Evolutionary conservation across 1,140 invertebrate genomes (phyloP).

Genomic region (Manduca sexta): DNA sequence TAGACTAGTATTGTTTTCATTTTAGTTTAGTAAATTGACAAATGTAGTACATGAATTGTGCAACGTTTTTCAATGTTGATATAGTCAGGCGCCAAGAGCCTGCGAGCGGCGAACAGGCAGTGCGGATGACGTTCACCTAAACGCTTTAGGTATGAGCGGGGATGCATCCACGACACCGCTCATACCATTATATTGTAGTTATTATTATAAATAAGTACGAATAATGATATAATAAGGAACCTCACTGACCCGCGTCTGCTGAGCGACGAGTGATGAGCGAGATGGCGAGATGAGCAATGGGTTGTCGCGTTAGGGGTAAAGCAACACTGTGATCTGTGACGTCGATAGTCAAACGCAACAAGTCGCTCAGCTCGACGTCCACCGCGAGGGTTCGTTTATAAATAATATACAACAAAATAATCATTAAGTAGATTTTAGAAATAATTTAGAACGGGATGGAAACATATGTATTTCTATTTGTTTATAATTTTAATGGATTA

Average conservation of each 20-base stretch:
- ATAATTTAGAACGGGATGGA: slow-evolving; percentile 45
- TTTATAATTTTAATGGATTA: slow-evolving; percentile 49
- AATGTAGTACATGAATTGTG: no score
- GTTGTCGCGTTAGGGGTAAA: no score
- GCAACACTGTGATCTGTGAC: no score
- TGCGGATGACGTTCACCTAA: slow-evolving; percentile 60
- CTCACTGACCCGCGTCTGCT: slow-evolving; percentile 10
- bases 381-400: slow-evolving; percentile 29
- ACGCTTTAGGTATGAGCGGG: slow-evolving; percentile 73
- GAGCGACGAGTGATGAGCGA: neutral
- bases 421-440: slow-evolving; percentile 60
- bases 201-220: slow-evolving; percentile 62
- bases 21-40: no score
- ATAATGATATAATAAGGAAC: slow-evolving; percentile 45
- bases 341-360: neutral
- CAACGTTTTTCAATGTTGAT: neutral
- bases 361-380: slow-evolving; percentile 14
- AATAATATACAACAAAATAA: slow-evolving; percentile 61
- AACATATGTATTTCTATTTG: slow-evolving; percentile 39
- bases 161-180: slow-evolving; percentile 69
- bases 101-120: slow-evolving; percentile 37
- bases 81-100: neutral
- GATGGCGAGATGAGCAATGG: no score
- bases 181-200: slow-evolving; percentile 73
- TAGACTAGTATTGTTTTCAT: no score